Evolutionary conservation across 2,888 invertebrate genomes (phyloP), one percentile per base, ranked within the genome.

Genomic region (Lasioglossum vierecki): DNA sequence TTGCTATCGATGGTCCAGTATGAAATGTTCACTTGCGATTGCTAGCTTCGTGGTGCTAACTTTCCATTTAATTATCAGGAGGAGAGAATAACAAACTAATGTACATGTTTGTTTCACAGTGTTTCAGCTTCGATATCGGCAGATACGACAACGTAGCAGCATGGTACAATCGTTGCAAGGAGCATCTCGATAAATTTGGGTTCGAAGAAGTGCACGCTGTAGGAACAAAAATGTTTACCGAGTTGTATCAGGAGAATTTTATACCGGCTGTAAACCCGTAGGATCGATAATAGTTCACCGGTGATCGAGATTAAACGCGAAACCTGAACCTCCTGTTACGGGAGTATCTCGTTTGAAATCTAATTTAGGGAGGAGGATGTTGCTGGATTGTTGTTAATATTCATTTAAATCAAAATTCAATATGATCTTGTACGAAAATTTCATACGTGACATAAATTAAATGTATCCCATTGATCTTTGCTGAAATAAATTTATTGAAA

Each of bases 111-210:
- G 84, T 66, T 80, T 84, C 74, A 63, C 82, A 90, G 90, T 79
- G 83, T 53, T 95, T 96, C 22, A 95, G 94, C 8, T 96, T 96
- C 88, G 96, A 97, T 92, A 95, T 96, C 85, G 95, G 95, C 39
- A 95, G 95, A 73, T 96, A 96, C 91, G 96, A 96, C 63, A 96
- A 97, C 86, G 93, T 97, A 5, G 93, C 94, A 4, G 95, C 96
- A 30, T 98, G 97, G 97, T 96, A 96, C 87, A 96, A 96, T 76
- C 96, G 96, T 85, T 96, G 96, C 88, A 97, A 97, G 94, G 96
- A 96, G 30, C 96, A 95, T 30, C 94, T 97, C 92, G 96, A 96
- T 71, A 96, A 96, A 2, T 97, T 96, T 88, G 97, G 97, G 0
- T 98, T 97, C 92, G 96, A 97, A 75, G 97, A 95, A 76, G 91